phyloP scores from a whole-genome alignment of 2,888 invertebrate species.

The Saturnia pavonia region DNA sequence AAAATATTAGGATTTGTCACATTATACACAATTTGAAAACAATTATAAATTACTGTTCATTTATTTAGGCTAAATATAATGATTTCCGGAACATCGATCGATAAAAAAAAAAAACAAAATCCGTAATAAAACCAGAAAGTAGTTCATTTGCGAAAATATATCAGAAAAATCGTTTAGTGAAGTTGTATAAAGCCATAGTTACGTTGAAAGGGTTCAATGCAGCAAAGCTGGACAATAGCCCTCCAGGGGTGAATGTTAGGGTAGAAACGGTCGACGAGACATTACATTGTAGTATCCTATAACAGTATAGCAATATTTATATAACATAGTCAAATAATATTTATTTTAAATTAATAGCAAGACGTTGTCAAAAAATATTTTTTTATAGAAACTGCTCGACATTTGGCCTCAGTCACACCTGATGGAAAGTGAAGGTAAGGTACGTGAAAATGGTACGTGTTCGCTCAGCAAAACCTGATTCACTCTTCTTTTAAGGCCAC shows the following conservation, averaged over 20 bases:
- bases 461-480: too few relatives aligned
- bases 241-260: constrained; percentile 40
- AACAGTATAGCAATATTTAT: not conserved
- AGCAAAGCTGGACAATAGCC: constrained; percentile 56
- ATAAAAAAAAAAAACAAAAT: not conserved
- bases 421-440: too few relatives aligned
- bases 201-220: constrained; percentile 63
- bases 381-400: not conserved
- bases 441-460: too few relatives aligned
- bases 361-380: not conserved
- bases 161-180: constrained; percentile 36
- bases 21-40: not conserved
- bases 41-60: too few relatives aligned
- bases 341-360: not conserved
- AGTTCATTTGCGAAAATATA: constrained; percentile 8
- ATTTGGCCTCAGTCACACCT: too few relatives aligned
- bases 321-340: not conserved
- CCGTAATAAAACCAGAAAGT: not conserved
- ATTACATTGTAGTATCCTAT: constrained; percentile 39
- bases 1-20: not conserved
- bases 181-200: constrained; percentile 20
- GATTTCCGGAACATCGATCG: not conserved
- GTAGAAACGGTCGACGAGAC: constrained; percentile 26
- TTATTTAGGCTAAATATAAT: too few relatives aligned
- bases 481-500: too few relatives aligned